These are phyloP conservation scores for Chloromyia formosa DNA, from an alignment of 2,888 invertebrate genomes.

Conservation along the genomic window DNA sequence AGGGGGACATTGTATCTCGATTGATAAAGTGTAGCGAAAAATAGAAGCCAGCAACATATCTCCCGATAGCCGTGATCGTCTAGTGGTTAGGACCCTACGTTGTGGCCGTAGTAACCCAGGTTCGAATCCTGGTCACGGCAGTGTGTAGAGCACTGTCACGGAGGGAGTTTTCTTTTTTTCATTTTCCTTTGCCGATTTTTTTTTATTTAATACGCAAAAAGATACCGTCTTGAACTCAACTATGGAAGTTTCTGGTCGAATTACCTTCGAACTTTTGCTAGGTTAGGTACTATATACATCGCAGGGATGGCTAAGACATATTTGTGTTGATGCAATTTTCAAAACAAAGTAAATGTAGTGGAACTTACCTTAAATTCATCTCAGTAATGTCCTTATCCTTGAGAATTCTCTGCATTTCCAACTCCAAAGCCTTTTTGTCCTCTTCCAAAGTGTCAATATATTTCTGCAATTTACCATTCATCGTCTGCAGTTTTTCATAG, in stretches of 20 bases:
- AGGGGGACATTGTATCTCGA: no score
- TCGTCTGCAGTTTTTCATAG: conserved; percentile 81
- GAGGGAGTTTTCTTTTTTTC: conserved; percentile 13
- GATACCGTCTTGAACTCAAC: no score
- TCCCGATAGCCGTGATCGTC: conserved; percentile 46
- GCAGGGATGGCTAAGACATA: no score
- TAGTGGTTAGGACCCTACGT: conserved; percentile 49
- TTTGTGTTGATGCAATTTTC: no score
- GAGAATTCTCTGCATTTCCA: conserved; percentile 78
- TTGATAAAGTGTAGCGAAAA: no score
- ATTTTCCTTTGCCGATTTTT: no score
- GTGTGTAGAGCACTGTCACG: conserved; percentile 25
- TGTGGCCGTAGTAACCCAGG: conserved; percentile 48
- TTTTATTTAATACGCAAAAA: no score
- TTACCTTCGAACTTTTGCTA: no score
- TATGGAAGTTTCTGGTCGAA: no score
- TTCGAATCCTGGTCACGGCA: conserved; percentile 49
- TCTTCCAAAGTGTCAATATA: conserved; percentile 76
- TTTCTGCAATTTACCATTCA: conserved; percentile 78
- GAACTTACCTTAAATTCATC: conserved; percentile 69
- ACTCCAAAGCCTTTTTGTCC: conserved; percentile 78
- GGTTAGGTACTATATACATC: no score
- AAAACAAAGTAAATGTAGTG: no score
- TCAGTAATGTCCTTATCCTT: conserved; percentile 80
- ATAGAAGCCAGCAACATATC: not conserved